Evolutionary conservation across 2,113 vertebrate genomes (phyloP).

Genomic region (Nanger granti): DNA sequence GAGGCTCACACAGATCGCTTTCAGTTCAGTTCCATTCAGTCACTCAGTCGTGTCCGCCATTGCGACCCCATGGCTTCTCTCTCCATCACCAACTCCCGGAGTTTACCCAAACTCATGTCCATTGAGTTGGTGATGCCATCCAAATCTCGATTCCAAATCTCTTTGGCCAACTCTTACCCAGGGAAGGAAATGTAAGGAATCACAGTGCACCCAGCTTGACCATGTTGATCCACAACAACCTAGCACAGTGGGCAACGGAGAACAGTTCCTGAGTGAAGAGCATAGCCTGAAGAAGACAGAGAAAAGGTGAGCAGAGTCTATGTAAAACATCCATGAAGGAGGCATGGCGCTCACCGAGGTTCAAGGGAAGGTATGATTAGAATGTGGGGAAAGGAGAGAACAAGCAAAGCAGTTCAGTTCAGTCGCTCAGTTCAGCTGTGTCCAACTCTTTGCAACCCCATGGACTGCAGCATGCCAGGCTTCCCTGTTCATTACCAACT

Average conservation of each 20-base stretch:
- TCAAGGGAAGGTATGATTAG: not conserved
- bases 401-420: not conserved
- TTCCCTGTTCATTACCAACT: not conserved
- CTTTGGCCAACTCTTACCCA: not conserved
- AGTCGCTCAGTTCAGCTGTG: not conserved
- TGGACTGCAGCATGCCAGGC: not conserved
- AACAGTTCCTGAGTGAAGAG: not conserved
- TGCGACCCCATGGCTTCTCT: no score
- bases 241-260: not conserved
- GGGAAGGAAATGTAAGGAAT: not conserved
- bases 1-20: not conserved
- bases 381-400: not conserved
- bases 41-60: rapidly evolving
- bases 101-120: no score
- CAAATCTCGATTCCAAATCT: not conserved
- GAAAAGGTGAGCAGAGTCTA: not conserved
- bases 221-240: not conserved
- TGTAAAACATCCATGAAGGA: not conserved
- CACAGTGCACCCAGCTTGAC: not conserved
- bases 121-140: no score
- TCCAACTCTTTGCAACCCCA: not conserved
- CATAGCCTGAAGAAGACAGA: not conserved
- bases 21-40: no score
- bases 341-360: rapidly evolving
- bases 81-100: no score